Conservation (phyloP, 2,888 invertebrate species). For the Drosophila kanekoi region DNA sequence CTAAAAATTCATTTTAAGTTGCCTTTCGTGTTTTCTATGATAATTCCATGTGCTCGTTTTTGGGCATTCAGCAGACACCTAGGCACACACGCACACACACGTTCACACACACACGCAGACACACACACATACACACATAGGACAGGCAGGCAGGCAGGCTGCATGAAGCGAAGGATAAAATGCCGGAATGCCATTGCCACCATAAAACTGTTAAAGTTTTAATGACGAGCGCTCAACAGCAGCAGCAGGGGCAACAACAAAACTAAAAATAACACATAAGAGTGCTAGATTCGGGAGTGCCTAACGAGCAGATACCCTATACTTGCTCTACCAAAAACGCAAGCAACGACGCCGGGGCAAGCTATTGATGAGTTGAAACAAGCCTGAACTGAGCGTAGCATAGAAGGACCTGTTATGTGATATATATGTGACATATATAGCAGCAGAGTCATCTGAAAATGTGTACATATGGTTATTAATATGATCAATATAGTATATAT, state of each 20-base stretch:
- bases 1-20: constrained; percentile 67
- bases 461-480: too few species aligned
- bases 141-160: background rate
- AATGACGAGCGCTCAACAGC: constrained; percentile 60
- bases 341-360: too few species aligned
- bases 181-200: constrained; percentile 67
- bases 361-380: background rate
- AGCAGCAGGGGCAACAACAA: constrained; percentile 13
- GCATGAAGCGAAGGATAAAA: constrained; percentile 46
- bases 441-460: too few species aligned
- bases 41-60: constrained; percentile 44
- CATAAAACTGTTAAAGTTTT: constrained; percentile 75
- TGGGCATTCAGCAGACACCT: constrained; percentile 40
- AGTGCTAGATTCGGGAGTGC: too few species aligned
- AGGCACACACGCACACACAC: constrained; percentile 8
- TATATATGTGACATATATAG: too few species aligned
- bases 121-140: constrained; percentile 1
- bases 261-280: too few species aligned
- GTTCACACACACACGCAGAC: background rate
- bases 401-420: too few species aligned
- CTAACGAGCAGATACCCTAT: too few species aligned
- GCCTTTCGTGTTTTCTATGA: constrained; percentile 53
- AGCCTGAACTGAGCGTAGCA: background rate
- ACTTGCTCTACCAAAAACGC: too few species aligned
- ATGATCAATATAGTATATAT: too few species aligned